Evolutionary conservation across 2,797 vertebrate species (phyloP).

Genomic region (Salarias fasciatus): DNA sequence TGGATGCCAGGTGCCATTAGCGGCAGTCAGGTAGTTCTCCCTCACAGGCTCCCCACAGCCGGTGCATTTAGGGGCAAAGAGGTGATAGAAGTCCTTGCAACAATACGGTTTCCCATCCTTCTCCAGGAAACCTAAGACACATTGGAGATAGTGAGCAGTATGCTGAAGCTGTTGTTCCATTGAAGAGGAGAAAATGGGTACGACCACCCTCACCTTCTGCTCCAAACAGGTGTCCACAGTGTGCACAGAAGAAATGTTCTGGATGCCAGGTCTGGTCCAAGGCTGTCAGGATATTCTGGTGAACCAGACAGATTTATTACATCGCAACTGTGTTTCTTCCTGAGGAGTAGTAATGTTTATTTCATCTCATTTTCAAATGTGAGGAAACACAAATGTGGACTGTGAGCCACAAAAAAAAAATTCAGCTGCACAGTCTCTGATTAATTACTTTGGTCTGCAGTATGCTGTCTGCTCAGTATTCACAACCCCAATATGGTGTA

Average conservation of each 20-base stretch:
- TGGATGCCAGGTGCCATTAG: conserved; percentile 89
- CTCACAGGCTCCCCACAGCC: conserved; percentile 87
- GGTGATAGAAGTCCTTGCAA: conserved; percentile 86
- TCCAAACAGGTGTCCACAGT: conserved; percentile 88
- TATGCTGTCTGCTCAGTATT: conserved; percentile 14
- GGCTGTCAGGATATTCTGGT: conserved; percentile 91
- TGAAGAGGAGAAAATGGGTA: conserved; percentile 6
- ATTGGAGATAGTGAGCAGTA: conserved; percentile 7
- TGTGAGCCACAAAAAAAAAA: conserved; percentile 17
- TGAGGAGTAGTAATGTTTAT: conserved; percentile 29
- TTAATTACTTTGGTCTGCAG: conserved; percentile 49
- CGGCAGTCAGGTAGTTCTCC: conserved; percentile 90
- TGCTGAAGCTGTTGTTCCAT: conserved; percentile 18
- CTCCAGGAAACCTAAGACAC: conserved; percentile 85
- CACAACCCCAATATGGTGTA: conserved; percentile 43
- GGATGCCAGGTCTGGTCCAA: conserved; percentile 93
- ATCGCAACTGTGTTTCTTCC: conserved; percentile 26
- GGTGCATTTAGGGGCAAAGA: conserved; percentile 91
- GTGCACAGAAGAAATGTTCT: conserved; percentile 93
- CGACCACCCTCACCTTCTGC: conserved; percentile 79
- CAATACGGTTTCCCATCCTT: conserved; percentile 90
- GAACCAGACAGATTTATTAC: conserved; percentile 41
- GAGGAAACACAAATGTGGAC: conserved; percentile 25
- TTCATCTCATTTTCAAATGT: conserved; percentile 40
- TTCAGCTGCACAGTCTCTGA: conserved; percentile 37